Percentiles rank a stretch among this genome's conserved stretches.
Conservation (phyloP, 1,140 invertebrate species). For the Watersipora subatra region DNA sequence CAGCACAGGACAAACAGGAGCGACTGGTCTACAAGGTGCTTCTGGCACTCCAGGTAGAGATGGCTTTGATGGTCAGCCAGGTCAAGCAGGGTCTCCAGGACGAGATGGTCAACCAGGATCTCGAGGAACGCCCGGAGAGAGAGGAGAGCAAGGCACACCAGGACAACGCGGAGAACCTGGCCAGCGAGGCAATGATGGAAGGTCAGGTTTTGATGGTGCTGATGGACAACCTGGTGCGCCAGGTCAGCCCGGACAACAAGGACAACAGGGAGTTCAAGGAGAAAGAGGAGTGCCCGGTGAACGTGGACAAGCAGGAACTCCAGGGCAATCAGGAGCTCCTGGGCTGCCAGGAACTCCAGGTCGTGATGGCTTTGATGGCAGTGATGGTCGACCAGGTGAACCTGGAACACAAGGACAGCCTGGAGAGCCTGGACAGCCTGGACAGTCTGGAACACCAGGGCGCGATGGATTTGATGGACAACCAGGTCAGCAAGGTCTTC, state of each 20-base stretch:
- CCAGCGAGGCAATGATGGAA: neutral
- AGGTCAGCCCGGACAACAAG: neutral
- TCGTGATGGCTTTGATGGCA: neutral
- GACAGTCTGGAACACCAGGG: neutral
- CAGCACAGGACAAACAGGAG: neutral
- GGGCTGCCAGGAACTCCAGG: neutral
- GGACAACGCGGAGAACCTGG: neutral
- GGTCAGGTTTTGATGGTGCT: neutral
- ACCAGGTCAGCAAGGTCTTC: neutral
- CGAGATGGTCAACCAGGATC: neutral
- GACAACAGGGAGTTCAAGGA: neutral
- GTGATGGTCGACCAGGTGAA: neutral
- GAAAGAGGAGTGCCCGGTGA: neutral
- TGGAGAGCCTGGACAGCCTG: neutral
- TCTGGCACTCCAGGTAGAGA: neutral
- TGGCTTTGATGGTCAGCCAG: neutral
- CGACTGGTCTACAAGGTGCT: neutral
- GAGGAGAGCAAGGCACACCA: neutral
- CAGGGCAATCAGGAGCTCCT: neutral
- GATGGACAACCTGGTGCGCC: neutral
- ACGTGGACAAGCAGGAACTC: conserved; percentile 1
- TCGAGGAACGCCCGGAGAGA: conserved; percentile 2
- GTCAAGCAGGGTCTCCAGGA: conserved; percentile 2
- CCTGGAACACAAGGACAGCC: neutral
- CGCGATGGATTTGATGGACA: neutral